Percentiles rank a stretch among this genome's conserved stretches.
phyloP scores from a whole-genome alignment of 2,113 vertebrate genomes.

The Rhinoderma darwinii region DNA sequence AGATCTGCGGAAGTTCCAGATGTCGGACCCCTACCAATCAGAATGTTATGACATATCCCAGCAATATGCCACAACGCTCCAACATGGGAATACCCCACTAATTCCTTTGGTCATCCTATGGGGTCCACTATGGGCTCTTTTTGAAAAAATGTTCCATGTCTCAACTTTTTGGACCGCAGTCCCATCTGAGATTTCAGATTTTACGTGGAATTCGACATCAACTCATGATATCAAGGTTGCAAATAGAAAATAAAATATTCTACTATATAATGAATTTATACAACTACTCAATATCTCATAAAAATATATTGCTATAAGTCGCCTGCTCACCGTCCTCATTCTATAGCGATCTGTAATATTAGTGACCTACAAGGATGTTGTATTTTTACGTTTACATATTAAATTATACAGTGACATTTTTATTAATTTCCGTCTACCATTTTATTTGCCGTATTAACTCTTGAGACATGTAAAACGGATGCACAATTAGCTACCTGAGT shows the following conservation, averaged over 20 bases:
- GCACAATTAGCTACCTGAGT: constrained; percentile 46
- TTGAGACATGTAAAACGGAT: constrained; percentile 41
- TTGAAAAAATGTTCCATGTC: too few species aligned
- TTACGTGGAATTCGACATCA: too few species aligned
- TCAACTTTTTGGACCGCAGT: too few species aligned
- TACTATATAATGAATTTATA: neutral
- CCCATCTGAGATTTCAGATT: too few species aligned
- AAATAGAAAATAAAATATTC: neutral
- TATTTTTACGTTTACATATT: constrained; percentile 19
- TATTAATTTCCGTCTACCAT: constrained; percentile 37
- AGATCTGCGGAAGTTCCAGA: too few species aligned
- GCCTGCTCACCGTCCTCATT: neutral
- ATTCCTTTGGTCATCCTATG: too few species aligned
- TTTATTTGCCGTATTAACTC: constrained; percentile 32
- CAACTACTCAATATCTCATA: neutral
- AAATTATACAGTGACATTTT: constrained; percentile 41
- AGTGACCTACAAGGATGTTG: constrained; percentile 5
- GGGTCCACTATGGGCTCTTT: too few species aligned
- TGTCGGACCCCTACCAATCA: too few species aligned
- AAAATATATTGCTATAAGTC: neutral
- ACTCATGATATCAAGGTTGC: too few species aligned
- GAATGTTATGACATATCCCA: too few species aligned
- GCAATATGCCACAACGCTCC: too few species aligned
- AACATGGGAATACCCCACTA: too few species aligned
- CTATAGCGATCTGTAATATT: neutral